Percentiles rank a stretch among this genome's conserved stretches.
These are phyloP conservation scores for Troilus luridus DNA, from an alignment of 2,888 invertebrate genomes.

Conservation along the genomic window DNA sequence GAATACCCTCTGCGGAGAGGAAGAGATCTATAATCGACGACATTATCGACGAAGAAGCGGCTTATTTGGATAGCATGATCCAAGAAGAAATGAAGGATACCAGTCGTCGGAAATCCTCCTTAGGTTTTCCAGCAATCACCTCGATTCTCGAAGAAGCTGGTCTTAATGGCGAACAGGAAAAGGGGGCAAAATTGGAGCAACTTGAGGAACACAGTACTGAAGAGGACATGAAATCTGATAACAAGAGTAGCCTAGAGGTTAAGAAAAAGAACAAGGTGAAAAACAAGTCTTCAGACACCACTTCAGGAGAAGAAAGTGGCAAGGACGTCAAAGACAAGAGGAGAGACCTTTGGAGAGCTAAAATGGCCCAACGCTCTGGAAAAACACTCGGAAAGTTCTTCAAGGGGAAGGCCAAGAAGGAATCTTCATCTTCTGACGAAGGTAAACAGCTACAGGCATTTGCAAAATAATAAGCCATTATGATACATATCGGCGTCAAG, in stretches of 20 bases:
- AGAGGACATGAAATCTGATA: slow-evolving; percentile 68
- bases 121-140: slow-evolving; percentile 59
- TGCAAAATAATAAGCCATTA: background rate
- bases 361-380: slow-evolving; percentile 53
- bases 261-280: slow-evolving; percentile 64
- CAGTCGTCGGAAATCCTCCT: slow-evolving; percentile 61
- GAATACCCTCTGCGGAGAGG: slow-evolving; percentile 60
- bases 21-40: slow-evolving; percentile 67
- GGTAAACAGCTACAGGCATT: slow-evolving; percentile 61
- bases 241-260: slow-evolving; percentile 66
- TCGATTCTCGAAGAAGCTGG: slow-evolving; percentile 49
- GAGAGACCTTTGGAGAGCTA: slow-evolving; percentile 60
- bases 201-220: slow-evolving; percentile 55
- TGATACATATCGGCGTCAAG: background rate
- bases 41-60: slow-evolving; percentile 65
- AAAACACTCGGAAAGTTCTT: slow-evolving; percentile 61
- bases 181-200: background rate
- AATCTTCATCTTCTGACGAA: slow-evolving; percentile 65
- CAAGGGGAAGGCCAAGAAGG: slow-evolving; percentile 48
- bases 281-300: background rate
- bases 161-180: slow-evolving; percentile 46
- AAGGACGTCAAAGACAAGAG: slow-evolving; percentile 56
- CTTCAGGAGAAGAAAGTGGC: background rate
- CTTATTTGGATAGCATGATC: slow-evolving; percentile 65
- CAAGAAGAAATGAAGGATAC: slow-evolving; percentile 65